A percentile compares a stretch with the other conserved stretches of the same genome.
Evolutionary conservation across 2,888 invertebrate species (phyloP).

Genomic region (Bursaphelenchus okinawaensis): DNA sequence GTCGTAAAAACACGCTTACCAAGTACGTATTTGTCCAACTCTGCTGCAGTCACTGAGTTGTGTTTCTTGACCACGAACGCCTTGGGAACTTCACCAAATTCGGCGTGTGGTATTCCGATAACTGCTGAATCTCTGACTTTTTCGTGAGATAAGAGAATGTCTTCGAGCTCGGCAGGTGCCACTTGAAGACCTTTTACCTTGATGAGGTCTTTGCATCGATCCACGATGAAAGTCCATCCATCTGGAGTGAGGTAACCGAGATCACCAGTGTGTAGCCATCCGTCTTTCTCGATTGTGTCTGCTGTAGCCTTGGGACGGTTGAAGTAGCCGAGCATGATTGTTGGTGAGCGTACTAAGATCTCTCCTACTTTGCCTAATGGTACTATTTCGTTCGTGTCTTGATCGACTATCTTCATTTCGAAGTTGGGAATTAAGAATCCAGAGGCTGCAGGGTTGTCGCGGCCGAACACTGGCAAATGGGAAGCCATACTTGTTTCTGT

Average conservation of each 20-base stretch:
- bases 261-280: constrained; percentile 27
- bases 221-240: constrained; percentile 26
- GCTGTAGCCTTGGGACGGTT: constrained; percentile 61
- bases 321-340: constrained; percentile 77
- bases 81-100: constrained; percentile 27
- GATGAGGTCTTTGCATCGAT: constrained; percentile 51
- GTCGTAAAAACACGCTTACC: constrained; percentile 13
- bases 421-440: constrained; percentile 25
- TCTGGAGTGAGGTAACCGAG: constrained; percentile 22
- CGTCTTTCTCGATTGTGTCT: constrained; percentile 16
- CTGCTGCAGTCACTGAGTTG: constrained; percentile 12
- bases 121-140: constrained; percentile 27
- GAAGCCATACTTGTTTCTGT: constrained; percentile 30
- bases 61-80: constrained; percentile 22
- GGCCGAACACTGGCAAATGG: constrained; percentile 29
- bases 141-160: constrained; percentile 28
- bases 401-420: constrained; percentile 46
- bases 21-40: constrained; percentile 20
- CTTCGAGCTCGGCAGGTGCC: constrained; percentile 32
- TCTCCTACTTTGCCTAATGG: constrained; percentile 68
- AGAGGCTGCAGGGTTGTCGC: constrained; percentile 27
- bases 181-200: constrained; percentile 33
- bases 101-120: constrained; percentile 25
- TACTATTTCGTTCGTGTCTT: constrained; percentile 58
- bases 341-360: constrained; percentile 79